phyloP scores from a whole-genome alignment of 2,113 vertebrate species.

The Clupea harengus region DNA sequence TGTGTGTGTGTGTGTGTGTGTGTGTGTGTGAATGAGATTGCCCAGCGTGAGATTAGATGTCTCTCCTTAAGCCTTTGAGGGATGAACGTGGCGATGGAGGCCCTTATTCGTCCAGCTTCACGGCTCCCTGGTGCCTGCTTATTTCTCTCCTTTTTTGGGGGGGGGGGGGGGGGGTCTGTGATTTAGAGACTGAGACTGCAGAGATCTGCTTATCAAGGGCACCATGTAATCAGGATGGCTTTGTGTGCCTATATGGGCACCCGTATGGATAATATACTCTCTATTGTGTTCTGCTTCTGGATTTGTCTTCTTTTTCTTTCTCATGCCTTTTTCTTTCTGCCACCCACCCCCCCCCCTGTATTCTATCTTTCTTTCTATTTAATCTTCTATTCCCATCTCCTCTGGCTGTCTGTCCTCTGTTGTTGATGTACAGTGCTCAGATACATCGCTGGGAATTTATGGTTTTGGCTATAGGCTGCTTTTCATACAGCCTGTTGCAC shows the following conservation, averaged over 20 bases:
- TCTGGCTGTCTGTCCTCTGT: neutral
- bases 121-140: neutral
- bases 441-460: neutral
- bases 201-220: neutral
- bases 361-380: neutral
- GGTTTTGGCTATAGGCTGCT: neutral
- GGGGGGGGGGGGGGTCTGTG: neutral
- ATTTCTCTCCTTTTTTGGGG: neutral
- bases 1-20: neutral
- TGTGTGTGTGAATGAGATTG: neutral
- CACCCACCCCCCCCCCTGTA: neutral
- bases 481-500: neutral
- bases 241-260: slow-evolving; percentile 11
- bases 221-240: neutral
- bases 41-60: neutral
- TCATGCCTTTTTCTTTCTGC: neutral
- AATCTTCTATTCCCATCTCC: slow-evolving; percentile 5
- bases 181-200: neutral
- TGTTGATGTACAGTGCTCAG: neutral
- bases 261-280: neutral
- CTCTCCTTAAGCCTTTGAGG: neutral
- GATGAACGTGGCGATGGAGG: neutral
- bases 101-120: neutral
- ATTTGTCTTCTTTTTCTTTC: neutral
- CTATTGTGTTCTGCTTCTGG: neutral